A percentile compares a stretch with the other conserved stretches of the same genome.
phyloP scores from a whole-genome alignment of 2,113 vertebrate species.

The Prochilodus magdalenae region DNA sequence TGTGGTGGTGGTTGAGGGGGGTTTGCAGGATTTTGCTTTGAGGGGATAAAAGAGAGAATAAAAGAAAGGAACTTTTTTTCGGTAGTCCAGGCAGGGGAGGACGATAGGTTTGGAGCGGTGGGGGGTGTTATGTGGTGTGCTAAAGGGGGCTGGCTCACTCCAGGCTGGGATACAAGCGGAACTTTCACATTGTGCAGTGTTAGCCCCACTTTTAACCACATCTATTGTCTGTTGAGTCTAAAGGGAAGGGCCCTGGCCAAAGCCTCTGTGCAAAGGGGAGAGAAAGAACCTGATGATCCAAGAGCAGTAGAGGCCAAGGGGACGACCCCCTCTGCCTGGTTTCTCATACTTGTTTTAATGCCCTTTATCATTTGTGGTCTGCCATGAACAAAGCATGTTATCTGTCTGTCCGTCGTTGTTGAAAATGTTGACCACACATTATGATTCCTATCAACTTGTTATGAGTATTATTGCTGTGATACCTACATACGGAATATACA shows the following conservation, averaged over 20 bases:
- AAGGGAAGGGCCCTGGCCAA: conserved; percentile 42
- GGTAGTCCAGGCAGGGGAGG: conserved; percentile 39
- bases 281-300: conserved; percentile 64
- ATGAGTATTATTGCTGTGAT: too few relatives aligned
- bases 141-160: conserved; percentile 12
- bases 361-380: conserved; percentile 51
- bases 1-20: conserved; percentile 32
- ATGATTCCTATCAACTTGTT: too few relatives aligned
- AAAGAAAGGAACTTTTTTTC: conserved; percentile 40
- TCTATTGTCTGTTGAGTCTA: conserved; percentile 55
- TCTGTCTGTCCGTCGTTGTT: conserved; percentile 30
- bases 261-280: conserved; percentile 47
- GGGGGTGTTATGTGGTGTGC: neutral
- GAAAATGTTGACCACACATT: conserved; percentile 19
- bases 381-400: conserved; percentile 59
- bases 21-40: conserved; percentile 1
- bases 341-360: conserved; percentile 67
- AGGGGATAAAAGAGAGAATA: conserved; percentile 36
- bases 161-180: conserved; percentile 48
- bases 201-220: conserved; percentile 63
- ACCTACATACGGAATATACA: too few relatives aligned
- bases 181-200: conserved; percentile 56
- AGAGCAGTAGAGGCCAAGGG: conserved; percentile 64
- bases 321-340: conserved; percentile 65
- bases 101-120: conserved; percentile 36